These are phyloP conservation scores for Choloepus didactylus DNA, from an alignment of 2,797 vertebrate species.

Conservation along the genomic window DNA sequence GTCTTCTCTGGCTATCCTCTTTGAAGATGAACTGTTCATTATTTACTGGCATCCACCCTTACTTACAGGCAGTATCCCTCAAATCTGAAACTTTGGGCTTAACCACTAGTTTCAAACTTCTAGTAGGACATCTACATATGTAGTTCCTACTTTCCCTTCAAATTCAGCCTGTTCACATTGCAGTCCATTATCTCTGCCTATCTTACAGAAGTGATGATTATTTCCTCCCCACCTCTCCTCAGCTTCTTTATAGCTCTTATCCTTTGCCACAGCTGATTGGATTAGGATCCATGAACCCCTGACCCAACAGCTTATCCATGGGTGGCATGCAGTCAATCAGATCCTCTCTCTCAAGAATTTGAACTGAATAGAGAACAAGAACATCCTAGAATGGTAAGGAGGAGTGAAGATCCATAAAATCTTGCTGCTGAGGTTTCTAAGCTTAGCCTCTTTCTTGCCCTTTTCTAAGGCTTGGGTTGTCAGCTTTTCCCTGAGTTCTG, in stretches of 20 bases:
- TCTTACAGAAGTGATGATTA: not conserved
- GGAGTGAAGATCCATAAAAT: not conserved
- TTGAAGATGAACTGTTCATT: conserved; percentile 15
- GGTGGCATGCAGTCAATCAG: not conserved
- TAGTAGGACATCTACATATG: not conserved
- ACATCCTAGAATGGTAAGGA: not conserved
- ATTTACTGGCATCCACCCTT: conserved; percentile 16
- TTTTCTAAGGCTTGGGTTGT: not conserved
- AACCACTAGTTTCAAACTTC: conserved; percentile 26
- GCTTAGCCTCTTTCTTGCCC: not conserved
- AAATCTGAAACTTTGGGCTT: not conserved
- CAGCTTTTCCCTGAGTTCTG: not conserved
- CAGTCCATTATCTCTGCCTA: not conserved
- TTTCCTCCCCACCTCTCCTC: not conserved
- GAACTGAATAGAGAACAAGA: not conserved
- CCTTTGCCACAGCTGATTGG: not conserved
- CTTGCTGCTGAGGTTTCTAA: not conserved
- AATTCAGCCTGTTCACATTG: not conserved
- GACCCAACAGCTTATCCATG: not conserved
- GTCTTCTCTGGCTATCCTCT: conserved; percentile 27
- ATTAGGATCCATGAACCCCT: not conserved
- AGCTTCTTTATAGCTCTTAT: not conserved
- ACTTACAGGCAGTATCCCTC: not conserved
- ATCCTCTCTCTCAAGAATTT: not conserved
- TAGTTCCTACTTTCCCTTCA: conserved; percentile 28